These are phyloP conservation scores for Oeneis ivallda DNA, from an alignment of 2,888 invertebrate species.

Conservation along the genomic window DNA sequence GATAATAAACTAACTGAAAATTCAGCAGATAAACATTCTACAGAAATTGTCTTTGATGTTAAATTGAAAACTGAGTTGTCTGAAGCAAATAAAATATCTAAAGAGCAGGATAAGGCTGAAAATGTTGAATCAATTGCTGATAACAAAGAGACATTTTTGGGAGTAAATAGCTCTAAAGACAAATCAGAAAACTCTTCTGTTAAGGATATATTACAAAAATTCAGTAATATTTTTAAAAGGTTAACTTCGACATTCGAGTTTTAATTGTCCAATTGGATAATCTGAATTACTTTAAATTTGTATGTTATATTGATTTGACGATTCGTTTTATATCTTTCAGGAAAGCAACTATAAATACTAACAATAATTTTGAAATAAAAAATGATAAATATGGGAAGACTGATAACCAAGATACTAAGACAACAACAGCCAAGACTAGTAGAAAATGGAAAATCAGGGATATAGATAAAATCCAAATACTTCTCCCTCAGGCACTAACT, in stretches of 20 bases:
- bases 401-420: constrained; percentile 4
- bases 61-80: constrained; percentile 29
- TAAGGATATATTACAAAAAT: constrained; percentile 58
- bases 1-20: not conserved
- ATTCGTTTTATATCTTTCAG: constrained; percentile 3
- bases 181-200: constrained; percentile 40
- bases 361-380: constrained; percentile 26
- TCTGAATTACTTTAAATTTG: not conserved
- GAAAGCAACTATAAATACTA: constrained; percentile 1
- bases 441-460: constrained; percentile 65
- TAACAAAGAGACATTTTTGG: not conserved
- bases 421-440: constrained; percentile 6
- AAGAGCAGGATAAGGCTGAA: not conserved
- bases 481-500: constrained; percentile 47
- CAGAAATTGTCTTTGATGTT: constrained; percentile 16
- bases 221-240: constrained; percentile 52
- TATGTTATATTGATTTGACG: not conserved
- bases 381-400: not conserved
- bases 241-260: constrained; percentile 42
- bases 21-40: not conserved
- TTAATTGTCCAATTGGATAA: not conserved
- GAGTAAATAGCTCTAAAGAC: not conserved
- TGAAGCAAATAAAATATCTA: not conserved
- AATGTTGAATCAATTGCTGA: not conserved
- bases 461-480: constrained; percentile 51